Evolutionary conservation across 2,113 vertebrate species (phyloP).

Genomic region (Thunnus maccoyii): DNA sequence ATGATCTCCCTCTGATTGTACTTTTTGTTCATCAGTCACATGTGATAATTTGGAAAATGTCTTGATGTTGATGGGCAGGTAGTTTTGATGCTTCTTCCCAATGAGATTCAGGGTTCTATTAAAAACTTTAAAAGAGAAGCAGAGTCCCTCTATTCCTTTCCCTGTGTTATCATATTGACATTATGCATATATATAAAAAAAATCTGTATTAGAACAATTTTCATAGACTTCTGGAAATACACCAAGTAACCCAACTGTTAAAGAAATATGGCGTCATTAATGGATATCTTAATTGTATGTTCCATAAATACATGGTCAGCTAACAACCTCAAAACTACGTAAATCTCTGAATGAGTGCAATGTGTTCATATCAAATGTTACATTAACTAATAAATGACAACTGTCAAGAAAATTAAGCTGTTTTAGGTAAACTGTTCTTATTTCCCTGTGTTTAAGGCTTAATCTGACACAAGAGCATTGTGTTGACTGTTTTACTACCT

Average conservation of each 20-base stretch:
- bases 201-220: background rate
- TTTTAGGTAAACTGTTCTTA: no score
- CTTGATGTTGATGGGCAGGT: background rate
- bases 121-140: conserved; percentile 19
- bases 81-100: background rate
- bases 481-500: background rate
- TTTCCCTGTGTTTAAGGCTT: no score
- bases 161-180: background rate
- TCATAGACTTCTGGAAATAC: no score
- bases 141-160: background rate
- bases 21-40: background rate
- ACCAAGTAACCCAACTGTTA: no score
- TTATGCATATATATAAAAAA: background rate
- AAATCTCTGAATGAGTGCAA: background rate
- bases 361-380: background rate
- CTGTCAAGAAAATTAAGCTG: background rate
- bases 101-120: conserved; percentile 36
- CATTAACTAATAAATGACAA: background rate
- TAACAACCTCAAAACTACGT: background rate
- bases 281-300: background rate
- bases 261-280: background rate
- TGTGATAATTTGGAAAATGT: background rate
- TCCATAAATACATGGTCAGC: background rate
- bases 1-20: background rate
- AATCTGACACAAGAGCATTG: background rate